Conservation (phyloP, 2,888 invertebrate species). For the Cetonia aurata region DNA sequence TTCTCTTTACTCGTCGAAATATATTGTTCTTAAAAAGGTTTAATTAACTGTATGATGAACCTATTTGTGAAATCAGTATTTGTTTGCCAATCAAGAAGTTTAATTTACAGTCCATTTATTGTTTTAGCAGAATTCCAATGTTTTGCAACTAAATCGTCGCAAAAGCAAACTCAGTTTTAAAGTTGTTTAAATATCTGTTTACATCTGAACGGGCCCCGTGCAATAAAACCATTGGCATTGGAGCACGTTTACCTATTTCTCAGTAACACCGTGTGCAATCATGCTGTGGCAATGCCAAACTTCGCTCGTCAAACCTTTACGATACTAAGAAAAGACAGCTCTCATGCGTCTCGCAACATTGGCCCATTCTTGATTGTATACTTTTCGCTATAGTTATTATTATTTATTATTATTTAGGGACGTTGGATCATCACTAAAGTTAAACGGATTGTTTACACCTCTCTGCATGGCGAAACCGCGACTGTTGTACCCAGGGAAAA, state of each 20-base stretch:
- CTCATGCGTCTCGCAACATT: no score
- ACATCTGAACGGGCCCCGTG: background rate
- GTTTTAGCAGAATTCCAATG: no score
- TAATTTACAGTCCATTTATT: no score
- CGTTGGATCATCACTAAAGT: conserved; percentile 12
- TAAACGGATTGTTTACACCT: conserved; percentile 12
- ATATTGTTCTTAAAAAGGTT: no score
- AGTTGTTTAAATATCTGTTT: background rate
- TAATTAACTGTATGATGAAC: no score
- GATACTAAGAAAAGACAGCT: no score
- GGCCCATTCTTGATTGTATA: background rate
- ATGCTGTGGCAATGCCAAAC: conserved; percentile 7
- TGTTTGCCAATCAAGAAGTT: no score
- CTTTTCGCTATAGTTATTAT: background rate
- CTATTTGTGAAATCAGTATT: no score
- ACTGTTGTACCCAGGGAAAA: background rate
- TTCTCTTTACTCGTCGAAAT: no score
- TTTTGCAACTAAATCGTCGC: background rate
- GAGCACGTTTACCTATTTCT: conserved; percentile 10
- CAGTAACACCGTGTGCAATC: conserved; percentile 2
- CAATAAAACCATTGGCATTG: conserved; percentile 6
- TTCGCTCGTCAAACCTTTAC: background rate
- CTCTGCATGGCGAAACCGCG: background rate
- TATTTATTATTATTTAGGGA: background rate
- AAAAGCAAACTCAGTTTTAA: background rate